Percentiles rank a stretch among this genome's conserved stretches.
These are phyloP conservation scores for Siniperca obscura DNA, from an alignment of 2,797 vertebrate genomes.

Conservation along the genomic window DNA sequence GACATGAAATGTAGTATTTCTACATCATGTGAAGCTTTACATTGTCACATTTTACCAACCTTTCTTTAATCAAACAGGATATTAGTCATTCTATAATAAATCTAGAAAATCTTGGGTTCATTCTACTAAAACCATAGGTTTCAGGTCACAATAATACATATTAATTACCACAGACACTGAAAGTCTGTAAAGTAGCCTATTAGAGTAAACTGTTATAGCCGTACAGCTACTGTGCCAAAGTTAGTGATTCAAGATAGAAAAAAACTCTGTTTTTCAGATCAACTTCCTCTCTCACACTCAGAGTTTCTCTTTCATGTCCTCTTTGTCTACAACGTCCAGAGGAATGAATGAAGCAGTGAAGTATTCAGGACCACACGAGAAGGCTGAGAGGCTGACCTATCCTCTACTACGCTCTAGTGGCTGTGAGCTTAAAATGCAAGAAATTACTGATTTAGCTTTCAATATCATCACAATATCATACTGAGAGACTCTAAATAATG, in stretches of 20 bases:
- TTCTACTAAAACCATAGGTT: neutral
- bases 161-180: neutral
- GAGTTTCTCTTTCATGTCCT: conserved; percentile 74
- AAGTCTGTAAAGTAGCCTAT: neutral
- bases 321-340: conserved; percentile 65
- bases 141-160: neutral
- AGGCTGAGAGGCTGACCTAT: neutral
- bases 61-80: neutral
- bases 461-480: neutral
- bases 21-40: neutral
- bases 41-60: conserved; percentile 4
- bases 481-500: neutral
- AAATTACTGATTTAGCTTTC: neutral
- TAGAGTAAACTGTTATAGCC: no score
- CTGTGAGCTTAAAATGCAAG: conserved; percentile 36
- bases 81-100: neutral
- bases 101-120: neutral
- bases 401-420: conserved; percentile 76
- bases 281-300: conserved; percentile 70
- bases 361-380: neutral
- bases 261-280: conserved; percentile 33
- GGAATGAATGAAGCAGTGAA: conserved; percentile 45
- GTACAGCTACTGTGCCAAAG: neutral
- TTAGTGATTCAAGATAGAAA: conserved; percentile 11
- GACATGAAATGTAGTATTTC: neutral